A percentile compares a stretch with the other conserved stretches of the same genome.
These are phyloP conservation scores for Sebastiscus tertius DNA, from an alignment of 2,797 vertebrate genomes.

Conservation along the genomic window DNA sequence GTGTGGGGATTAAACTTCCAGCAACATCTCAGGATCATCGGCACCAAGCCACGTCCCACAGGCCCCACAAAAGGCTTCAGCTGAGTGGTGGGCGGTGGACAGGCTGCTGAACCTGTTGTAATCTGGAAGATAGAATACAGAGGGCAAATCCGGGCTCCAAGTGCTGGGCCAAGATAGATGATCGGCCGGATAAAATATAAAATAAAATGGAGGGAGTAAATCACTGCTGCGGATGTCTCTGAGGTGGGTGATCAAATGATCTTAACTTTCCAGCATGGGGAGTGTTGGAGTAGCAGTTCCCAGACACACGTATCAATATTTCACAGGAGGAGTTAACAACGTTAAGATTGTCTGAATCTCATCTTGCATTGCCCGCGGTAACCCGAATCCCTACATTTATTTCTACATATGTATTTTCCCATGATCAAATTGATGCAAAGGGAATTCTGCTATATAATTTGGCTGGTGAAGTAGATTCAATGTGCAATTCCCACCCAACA, in stretches of 20 bases:
- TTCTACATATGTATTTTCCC: background rate
- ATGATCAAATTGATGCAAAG: background rate
- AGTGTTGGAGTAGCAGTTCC: conserved; percentile 49
- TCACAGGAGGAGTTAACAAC: conserved; percentile 44
- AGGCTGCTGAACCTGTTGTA: conserved; percentile 66
- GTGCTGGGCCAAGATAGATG: conserved; percentile 70
- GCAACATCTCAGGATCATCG: conserved; percentile 69
- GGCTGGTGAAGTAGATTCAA: background rate
- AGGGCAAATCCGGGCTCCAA: conserved; percentile 61
- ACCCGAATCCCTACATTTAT: background rate
- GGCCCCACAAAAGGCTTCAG: conserved; percentile 52
- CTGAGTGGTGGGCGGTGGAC: conserved; percentile 58
- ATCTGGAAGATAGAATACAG: conserved; percentile 76
- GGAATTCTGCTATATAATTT: background rate
- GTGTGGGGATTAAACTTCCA: conserved; percentile 77
- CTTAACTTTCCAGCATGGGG: conserved; percentile 57
- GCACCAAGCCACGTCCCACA: conserved; percentile 54
- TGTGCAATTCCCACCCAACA: background rate
- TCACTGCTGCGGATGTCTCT: conserved; percentile 62
- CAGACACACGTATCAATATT: conserved; percentile 66
- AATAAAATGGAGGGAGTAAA: conserved; percentile 69
- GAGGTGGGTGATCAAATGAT: conserved; percentile 76
- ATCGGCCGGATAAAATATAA: conserved; percentile 66
- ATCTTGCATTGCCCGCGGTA: background rate
- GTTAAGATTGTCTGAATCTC: conserved; percentile 27